Base-by-base conservation (phyloP, 2,113 vertebrate genomes). In the Thymallus thymallus region DNA sequence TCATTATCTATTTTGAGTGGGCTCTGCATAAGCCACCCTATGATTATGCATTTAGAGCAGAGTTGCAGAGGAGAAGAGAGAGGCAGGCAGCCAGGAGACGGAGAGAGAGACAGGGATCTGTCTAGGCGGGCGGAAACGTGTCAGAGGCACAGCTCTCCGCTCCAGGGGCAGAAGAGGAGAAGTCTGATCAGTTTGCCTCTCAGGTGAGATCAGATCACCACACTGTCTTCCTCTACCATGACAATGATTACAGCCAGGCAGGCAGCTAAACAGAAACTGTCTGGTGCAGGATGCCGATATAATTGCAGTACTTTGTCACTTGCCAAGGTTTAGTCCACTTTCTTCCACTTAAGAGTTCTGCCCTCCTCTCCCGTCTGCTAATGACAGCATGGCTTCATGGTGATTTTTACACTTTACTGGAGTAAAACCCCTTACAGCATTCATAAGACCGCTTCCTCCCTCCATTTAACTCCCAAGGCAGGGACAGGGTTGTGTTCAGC, bases 1-100 rank as follows among this genome's bases (percentile, higher is more conserved):
- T 26, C 64, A 80, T 83, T 78, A 82, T 84, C 88, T 88, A 86
- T 87, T 87, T 86, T 78, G 66, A 85, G 84, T 62, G 51, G 48
- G 41, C 79, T 79, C 76, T 63, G 46, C 60, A 14, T 18, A 69
- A 51, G 74, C 30, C 48, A 74, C 51, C 30, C 71, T 85, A 75
- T 86, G 67, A 85, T 88, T 88, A 80, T 76, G 62, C 67, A 71
- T 71, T 77, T 71, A 80, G 74, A 10, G 62, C 66, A 0, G 32
- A 3, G 18, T 22, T 67, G n/a, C 65, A 67, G 16, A 16, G 14
- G 63, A 30, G 63, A 16, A 22, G 60, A 24, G n/a, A 22, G 60
- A n/a, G 14, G 55, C 35, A 10, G 35, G 35, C 35, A 64, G 30
- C 66, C 12, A 80, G 51, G 80, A 14, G n/a, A 58, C 76, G 68